Base-by-base conservation (phyloP, 2,113 vertebrate genomes). In the Euleptes europaea region DNA sequence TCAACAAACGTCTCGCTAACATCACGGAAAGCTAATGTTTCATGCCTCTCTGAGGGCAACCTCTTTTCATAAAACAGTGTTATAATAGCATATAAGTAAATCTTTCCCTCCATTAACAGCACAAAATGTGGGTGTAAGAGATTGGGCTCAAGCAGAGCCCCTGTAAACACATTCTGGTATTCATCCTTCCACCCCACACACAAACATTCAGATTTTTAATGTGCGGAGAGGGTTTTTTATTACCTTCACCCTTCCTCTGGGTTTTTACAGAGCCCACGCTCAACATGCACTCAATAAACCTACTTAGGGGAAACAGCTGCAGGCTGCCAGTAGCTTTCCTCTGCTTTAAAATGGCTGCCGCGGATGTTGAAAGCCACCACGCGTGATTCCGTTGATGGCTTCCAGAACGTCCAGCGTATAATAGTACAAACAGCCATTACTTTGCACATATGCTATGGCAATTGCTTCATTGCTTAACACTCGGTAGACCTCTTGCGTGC, bases 1-100 rank as follows among this genome's bases (percentile, higher is more conserved):
- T 93, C 86, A 84, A 71, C 83, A 90, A 92, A 89, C 33, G 63
- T 71, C 81, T 88, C 60, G 4, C 42, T 84, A 57, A 4, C 60
- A 82, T 85, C 73, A 69, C 83, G 83, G 77, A 92, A 91, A 82
- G 87, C 90, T 91, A 75, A 92, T 82, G 82, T 92, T 95, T 94
- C 88, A 92, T 91, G 89, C 87, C 90, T 91, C 86, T 94, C 93
- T 60, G 38, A 90, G 89, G 82, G 80, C 86, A 89, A 74, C 84
- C 86, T 91, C 86, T 93, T 90, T 92, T 92, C 91, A 74, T 90
- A 81, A 84, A 91, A 77, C 88, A 88, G 1, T 88, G 44, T 63
- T 78, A 69, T 80, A 49, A 83, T 85, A 84, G 63, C 77, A 35
- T 79, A 42, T 70, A 83, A 71, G 51, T 90, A 14, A 51, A 15